Evolutionary conservation across 2,888 invertebrate species (phyloP), one percentile per base, ranked within the genome.

Genomic region (Apotomis betuletana): DNA sequence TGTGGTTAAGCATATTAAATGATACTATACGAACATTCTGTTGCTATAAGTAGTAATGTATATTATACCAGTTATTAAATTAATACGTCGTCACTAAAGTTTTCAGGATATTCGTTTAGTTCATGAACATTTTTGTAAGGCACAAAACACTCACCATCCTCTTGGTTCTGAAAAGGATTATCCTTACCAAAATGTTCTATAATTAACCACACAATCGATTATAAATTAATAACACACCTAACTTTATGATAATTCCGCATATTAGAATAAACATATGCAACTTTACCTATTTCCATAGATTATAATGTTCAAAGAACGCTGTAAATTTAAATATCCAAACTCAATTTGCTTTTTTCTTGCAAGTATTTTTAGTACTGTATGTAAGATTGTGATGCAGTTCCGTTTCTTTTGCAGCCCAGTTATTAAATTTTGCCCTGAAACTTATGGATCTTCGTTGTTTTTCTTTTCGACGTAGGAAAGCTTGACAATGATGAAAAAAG

Each of bases 391-490:
- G 76, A 74, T 75, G 79, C 77, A 63, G 80, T 85, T 81, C 78
- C 82, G 82, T 86, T 87, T 85, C 85, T 87, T 85, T 87, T 78
- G 82, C 87, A 84, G 86, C 90, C 85, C 90, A 91, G 87, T 83
- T 75, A 68, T 74, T 77, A 80, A 88, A 81, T 87, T 90, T 91
- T 90, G 85, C 87, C 88, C 88, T 85, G 81, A 75, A 75, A 76
- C 77, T 81, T 82, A 91, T 91, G 92, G 91, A 92, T 92, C 92
- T 91, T 90, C 90, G 79, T 85, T 85, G 88, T 90, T 90, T 91
- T 90, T 86, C 89, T 77, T 76, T 80, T 77, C 77, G 72, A 78
- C 81, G 75, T 65, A 73, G 75, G 77, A 79, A 83, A 85, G 81
- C 81, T 83, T 76, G 81, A 87, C 86, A 89, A 83, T 84, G 83